These are phyloP conservation scores for Empidonax alnorum DNA, from an alignment of 2,113 vertebrate genomes.

Conservation along the genomic window DNA sequence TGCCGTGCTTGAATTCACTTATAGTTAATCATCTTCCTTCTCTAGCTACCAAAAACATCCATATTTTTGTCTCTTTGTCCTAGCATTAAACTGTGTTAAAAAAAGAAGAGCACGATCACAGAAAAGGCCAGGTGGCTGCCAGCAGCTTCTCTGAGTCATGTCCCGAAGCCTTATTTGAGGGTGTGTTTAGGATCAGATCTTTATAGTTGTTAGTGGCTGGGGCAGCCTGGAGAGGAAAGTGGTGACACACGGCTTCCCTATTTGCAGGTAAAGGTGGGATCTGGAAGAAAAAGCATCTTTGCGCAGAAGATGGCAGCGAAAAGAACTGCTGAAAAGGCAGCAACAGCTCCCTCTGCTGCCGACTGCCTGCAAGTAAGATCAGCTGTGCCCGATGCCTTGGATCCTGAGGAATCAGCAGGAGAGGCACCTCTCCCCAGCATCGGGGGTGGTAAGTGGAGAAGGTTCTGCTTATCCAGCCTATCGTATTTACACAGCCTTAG, in stretches of 20 bases:
- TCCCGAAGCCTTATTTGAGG: neutral
- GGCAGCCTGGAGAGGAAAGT: neutral
- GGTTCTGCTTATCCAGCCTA: neutral
- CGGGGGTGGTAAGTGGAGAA: neutral
- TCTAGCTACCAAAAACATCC: neutral
- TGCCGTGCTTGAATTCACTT: neutral
- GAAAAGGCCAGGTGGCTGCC: neutral
- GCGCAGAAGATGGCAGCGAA: constrained; percentile 90
- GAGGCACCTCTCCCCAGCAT: neutral
- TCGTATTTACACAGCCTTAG: neutral
- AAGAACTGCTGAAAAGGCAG: constrained; percentile 71
- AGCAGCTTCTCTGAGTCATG: neutral
- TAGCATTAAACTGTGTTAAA: neutral
- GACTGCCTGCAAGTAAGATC: neutral
- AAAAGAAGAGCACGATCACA: neutral
- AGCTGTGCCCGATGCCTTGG: neutral
- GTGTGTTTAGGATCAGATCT: neutral
- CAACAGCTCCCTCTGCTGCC: constrained; percentile 3
- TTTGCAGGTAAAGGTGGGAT: constrained; percentile 61
- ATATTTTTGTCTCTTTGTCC: neutral
- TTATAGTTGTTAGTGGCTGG: neutral
- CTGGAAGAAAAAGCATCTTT: constrained; percentile 91
- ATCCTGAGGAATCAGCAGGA: neutral
- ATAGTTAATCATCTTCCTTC: neutral
- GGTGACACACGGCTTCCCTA: neutral